Conservation (phyloP, 1,140 invertebrate species). For the Drosophila oshimai region DNA sequence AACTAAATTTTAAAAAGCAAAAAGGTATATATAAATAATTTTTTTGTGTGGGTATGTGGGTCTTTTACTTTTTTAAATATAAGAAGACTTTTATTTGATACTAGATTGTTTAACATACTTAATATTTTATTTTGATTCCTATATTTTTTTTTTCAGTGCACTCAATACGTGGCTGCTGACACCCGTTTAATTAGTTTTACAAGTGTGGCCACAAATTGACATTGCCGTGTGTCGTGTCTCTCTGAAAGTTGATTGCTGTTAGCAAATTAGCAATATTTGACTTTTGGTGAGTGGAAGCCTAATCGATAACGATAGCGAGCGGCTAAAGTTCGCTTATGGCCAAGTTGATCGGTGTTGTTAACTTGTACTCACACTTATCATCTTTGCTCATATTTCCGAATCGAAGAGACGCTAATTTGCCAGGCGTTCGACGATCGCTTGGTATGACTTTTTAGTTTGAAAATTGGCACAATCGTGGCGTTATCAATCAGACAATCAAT, state of each 20-base stretch:
- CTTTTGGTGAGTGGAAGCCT: background rate
- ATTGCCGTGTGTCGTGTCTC: slow-evolving; percentile 16
- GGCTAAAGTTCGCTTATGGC: slow-evolving; percentile 41
- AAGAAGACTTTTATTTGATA: too few species aligned
- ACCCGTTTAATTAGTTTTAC: slow-evolving; percentile 63
- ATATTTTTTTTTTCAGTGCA: background rate
- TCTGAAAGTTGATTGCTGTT: slow-evolving; percentile 39
- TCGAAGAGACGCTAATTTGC: slow-evolving; percentile 36
- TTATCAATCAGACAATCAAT: slow-evolving; percentile 9
- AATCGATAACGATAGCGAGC: slow-evolving; percentile 28
- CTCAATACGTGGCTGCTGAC: slow-evolving; percentile 35
- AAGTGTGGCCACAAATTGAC: slow-evolving; percentile 48
- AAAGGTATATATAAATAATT: too few species aligned
- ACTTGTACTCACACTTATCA: slow-evolving; percentile 73
- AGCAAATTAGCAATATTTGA: slow-evolving; percentile 40
- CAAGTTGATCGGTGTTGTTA: background rate
- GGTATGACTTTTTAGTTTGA: background rate
- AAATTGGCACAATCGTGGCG: background rate
- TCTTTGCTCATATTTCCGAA: slow-evolving; percentile 71
- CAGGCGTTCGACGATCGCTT: slow-evolving; percentile 9
- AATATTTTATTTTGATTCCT: too few species aligned
- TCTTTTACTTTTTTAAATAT: too few species aligned
- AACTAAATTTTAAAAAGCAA: too few species aligned
- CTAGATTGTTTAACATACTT: too few species aligned
- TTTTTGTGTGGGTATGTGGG: too few species aligned